These are phyloP conservation scores for Doryteuthis pealeii DNA, from an alignment of 1,140 invertebrate genomes.

Conservation along the genomic window DNA sequence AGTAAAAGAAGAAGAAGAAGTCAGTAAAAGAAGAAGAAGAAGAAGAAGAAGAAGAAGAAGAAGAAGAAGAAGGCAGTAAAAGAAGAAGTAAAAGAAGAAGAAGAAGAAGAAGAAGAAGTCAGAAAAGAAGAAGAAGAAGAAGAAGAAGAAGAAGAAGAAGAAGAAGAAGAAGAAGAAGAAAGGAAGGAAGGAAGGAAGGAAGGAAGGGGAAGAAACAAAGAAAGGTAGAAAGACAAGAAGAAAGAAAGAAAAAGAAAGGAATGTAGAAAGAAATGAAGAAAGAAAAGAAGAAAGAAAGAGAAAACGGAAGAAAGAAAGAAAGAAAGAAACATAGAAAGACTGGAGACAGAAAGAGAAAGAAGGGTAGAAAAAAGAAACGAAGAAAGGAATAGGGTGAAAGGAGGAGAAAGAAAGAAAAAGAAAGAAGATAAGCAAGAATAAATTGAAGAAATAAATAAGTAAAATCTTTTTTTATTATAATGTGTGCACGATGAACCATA, in stretches of 20 bases:
- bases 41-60: neutral
- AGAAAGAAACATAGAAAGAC: neutral
- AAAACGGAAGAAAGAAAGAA: slow-evolving; percentile 9
- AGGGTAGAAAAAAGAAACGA: slow-evolving; percentile 15
- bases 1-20: too few relatives aligned
- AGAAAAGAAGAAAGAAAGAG: slow-evolving; percentile 13
- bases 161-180: slow-evolving; percentile 2
- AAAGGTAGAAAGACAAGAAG: too few relatives aligned
- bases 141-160: neutral
- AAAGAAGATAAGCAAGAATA: neutral
- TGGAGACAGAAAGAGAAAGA: neutral
- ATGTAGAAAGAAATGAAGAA: too few relatives aligned
- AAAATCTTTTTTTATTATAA: too few relatives aligned
- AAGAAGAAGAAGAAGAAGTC: too few relatives aligned
- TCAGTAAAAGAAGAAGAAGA: too few relatives aligned
- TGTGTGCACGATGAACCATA: too few relatives aligned
- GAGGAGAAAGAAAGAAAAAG: neutral
- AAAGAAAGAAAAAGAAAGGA: too few relatives aligned
- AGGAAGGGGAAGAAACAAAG: slow-evolving; percentile 9
- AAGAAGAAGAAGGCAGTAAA: neutral
- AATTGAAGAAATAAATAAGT: too few relatives aligned
- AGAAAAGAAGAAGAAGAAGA: too few relatives aligned
- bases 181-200: neutral
- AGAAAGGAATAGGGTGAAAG: slow-evolving; percentile 12
- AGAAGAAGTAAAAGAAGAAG: too few relatives aligned